phyloP scores from a whole-genome alignment of 2,113 vertebrate species.

The Cavia aperea region DNA sequence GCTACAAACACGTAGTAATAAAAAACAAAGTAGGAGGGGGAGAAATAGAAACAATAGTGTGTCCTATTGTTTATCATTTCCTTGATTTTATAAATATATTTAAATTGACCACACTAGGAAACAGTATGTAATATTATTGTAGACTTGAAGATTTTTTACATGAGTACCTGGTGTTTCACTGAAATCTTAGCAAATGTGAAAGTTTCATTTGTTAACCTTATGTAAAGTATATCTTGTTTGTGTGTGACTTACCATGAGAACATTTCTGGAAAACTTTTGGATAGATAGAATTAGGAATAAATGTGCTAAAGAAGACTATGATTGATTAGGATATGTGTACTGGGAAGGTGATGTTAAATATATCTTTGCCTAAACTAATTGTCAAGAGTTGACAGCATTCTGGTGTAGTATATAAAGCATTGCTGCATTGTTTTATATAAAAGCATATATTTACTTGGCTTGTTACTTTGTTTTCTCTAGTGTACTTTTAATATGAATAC shows the following conservation, averaged over 20 bases:
- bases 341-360: background rate
- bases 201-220: slow-evolving; percentile 13
- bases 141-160: slow-evolving; percentile 14
- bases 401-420: slow-evolving; percentile 3
- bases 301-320: background rate
- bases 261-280: slow-evolving; percentile 27
- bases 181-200: background rate
- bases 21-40: background rate
- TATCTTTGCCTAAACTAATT: slow-evolving; percentile 37
- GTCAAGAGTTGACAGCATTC: slow-evolving; percentile 2
- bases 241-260: slow-evolving; percentile 21
- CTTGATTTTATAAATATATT: slow-evolving; percentile 1
- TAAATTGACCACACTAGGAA: background rate
- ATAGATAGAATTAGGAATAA: slow-evolving; percentile 20
- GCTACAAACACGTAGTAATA: background rate
- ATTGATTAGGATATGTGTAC: background rate
- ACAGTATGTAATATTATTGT: background rate
- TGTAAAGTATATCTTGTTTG: background rate
- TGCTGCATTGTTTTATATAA: background rate
- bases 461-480: slow-evolving; percentile 19
- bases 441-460: background rate
- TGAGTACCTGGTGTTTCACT: background rate
- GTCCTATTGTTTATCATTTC: background rate
- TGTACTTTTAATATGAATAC: background rate
- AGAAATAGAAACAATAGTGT: background rate